These are phyloP conservation scores for Sthenelais limicola DNA, from an alignment of 2,888 invertebrate species.

Conservation along the genomic window DNA sequence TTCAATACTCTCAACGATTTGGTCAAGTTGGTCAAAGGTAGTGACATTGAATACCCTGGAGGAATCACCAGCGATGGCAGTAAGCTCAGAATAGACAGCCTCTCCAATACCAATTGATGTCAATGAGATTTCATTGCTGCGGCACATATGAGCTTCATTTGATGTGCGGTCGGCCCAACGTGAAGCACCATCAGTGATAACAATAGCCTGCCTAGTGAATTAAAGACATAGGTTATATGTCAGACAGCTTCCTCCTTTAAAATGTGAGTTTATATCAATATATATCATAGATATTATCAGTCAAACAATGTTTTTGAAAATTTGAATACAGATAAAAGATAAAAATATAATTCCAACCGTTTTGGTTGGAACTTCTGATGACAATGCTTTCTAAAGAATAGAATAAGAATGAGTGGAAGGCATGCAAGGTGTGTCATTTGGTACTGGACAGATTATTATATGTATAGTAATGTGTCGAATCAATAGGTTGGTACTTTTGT, in stretches of 20 bases:
- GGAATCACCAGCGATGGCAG: conserved; percentile 31
- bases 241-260: background rate
- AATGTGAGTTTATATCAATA: background rate
- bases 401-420: background rate
- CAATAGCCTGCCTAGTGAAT: conserved; percentile 15
- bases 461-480: too few relatives aligned
- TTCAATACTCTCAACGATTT: conserved; percentile 1
- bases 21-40: conserved; percentile 20
- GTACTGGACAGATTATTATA: too few relatives aligned
- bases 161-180: background rate
- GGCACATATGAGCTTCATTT: conserved; percentile 2
- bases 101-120: conserved; percentile 23
- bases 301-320: background rate
- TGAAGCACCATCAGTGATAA: conserved; percentile 32
- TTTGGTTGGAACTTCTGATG: too few relatives aligned
- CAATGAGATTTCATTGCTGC: conserved; percentile 11
- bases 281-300: background rate
- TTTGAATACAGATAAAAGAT: too few relatives aligned
- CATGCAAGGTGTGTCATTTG: too few relatives aligned
- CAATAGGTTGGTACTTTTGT: too few relatives aligned
- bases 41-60: conserved; percentile 32
- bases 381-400: background rate
- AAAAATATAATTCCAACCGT: too few relatives aligned
- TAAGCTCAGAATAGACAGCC: conserved; percentile 12
- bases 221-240: background rate